phyloP scores from a whole-genome alignment of 2,888 invertebrate genomes.

The Platynereis dumerilii region DNA sequence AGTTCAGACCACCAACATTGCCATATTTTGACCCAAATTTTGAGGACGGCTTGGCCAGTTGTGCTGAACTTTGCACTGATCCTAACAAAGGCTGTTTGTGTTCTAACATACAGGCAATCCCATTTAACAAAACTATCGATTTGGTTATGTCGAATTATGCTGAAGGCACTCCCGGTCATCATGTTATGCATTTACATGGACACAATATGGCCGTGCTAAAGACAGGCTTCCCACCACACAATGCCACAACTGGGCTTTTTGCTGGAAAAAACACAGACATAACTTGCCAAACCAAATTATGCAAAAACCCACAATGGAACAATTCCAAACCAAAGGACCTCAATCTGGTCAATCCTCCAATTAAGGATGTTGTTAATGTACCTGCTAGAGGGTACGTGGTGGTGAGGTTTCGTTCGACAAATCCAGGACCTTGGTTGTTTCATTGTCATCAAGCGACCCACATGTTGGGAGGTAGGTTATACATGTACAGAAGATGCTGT shows the following conservation, averaged over 20 bases:
- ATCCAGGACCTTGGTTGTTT: no score
- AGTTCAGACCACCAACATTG: conserved; percentile 1
- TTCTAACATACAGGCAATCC: no score
- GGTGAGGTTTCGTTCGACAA: conserved; percentile 47
- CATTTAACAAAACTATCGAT: conserved; percentile 47
- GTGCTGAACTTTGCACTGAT: conserved; percentile 45
- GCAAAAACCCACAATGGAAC: conserved; percentile 48
- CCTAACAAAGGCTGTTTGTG: no score
- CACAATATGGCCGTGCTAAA: conserved; percentile 54
- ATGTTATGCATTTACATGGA: conserved; percentile 56
- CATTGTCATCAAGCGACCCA: no score
- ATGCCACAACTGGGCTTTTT: conserved; percentile 16
- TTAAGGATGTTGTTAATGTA: conserved; percentile 56
- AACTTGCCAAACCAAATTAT: conserved; percentile 43
- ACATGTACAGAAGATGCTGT: no score
- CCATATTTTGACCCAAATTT: no score
- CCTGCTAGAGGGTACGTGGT: conserved; percentile 58
- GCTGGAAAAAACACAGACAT: conserved; percentile 16
- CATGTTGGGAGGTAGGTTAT: no score
- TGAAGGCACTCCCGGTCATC: conserved; percentile 33
- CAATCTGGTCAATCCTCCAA: conserved; percentile 42
- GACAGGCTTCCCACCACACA: conserved; percentile 45
- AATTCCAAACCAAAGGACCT: conserved; percentile 45
- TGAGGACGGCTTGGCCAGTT: conserved; percentile 34
- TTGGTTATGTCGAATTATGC: conserved; percentile 41